phyloP scores from a whole-genome alignment of 2,113 vertebrate species.

The Pangasianodon hypophthalmus region DNA sequence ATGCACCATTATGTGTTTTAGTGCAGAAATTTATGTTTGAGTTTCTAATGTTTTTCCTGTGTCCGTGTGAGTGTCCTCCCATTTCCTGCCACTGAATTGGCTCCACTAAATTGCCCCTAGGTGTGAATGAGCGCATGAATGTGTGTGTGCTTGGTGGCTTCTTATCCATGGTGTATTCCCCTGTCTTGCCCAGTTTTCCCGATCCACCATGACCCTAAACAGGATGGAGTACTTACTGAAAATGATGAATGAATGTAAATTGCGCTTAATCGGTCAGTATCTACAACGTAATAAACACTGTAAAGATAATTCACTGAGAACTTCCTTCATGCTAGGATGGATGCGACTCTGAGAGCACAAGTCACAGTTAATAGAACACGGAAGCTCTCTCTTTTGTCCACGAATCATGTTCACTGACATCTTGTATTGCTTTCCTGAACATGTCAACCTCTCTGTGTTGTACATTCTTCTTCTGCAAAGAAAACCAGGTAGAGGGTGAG shows the following conservation, averaged over 20 bases:
- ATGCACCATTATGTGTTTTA: background rate
- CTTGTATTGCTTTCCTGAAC: constrained; percentile 4
- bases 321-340: background rate
- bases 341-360: background rate
- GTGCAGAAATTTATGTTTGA: background rate
- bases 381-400: background rate
- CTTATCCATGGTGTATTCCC: background rate
- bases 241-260: background rate
- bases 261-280: background rate
- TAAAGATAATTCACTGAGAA: background rate
- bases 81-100: background rate
- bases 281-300: background rate
- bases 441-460: background rate
- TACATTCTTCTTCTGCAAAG: constrained; percentile 8
- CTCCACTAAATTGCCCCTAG: background rate
- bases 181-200: background rate
- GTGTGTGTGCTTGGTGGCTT: background rate
- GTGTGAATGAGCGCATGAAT: background rate
- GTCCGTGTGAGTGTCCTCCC: background rate
- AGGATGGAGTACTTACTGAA: background rate
- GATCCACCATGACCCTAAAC: too few relatives aligned
- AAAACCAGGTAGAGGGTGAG: background rate
- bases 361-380: background rate
- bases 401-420: background rate
- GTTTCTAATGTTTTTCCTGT: background rate